Conservation (phyloP, 2,113 vertebrate genomes). For the Corythornis vintsioides region DNA sequence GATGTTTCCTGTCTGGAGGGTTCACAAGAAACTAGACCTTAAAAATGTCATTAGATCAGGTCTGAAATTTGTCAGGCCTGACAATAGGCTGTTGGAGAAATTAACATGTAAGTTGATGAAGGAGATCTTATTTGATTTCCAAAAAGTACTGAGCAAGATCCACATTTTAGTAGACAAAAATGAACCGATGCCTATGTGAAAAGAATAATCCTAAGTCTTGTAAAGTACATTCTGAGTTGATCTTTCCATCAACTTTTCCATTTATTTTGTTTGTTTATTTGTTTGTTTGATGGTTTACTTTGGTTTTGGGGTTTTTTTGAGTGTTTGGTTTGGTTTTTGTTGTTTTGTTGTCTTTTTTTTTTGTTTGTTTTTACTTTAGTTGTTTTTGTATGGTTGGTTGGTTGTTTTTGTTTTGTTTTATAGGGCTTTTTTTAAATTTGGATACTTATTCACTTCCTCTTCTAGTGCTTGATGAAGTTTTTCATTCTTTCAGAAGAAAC, state of each 20-base stretch:
- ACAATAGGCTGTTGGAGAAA: background rate
- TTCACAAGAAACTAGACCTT: slow-evolving; percentile 25
- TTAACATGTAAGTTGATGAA: background rate
- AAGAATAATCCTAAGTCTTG: background rate
- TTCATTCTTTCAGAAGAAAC: background rate
- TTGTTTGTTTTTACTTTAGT: too few species aligned
- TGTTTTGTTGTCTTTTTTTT: too few species aligned
- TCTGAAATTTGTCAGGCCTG: slow-evolving; percentile 38
- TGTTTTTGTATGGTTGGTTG: too few species aligned
- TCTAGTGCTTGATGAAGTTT: background rate
- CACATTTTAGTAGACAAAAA: background rate
- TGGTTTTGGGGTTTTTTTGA: too few species aligned
- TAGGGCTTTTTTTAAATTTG: background rate
- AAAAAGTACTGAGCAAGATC: background rate
- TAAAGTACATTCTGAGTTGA: background rate
- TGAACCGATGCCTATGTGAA: background rate
- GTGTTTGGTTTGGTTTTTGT: too few species aligned
- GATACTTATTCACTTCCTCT: background rate
- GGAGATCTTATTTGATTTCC: background rate
- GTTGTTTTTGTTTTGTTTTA: background rate
- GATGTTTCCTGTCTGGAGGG: slow-evolving; percentile 48
- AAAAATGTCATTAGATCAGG: slow-evolving; percentile 22
- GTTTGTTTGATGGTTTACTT: too few species aligned
- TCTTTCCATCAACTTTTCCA: background rate
- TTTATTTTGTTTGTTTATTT: too few species aligned